These are phyloP conservation scores for Rhogogaster chlorosoma DNA, from an alignment of 2,888 invertebrate genomes.

Conservation along the genomic window DNA sequence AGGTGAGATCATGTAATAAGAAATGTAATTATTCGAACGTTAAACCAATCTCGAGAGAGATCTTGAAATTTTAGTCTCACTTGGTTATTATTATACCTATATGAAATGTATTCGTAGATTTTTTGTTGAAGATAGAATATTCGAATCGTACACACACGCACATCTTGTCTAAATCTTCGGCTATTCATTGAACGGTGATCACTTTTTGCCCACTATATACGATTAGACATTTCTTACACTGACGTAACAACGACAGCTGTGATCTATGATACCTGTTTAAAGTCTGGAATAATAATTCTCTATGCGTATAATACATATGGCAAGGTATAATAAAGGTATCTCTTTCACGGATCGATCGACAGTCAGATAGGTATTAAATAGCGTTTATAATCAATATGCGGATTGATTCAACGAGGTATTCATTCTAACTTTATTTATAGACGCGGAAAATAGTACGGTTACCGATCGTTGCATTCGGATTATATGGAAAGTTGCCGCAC, in stretches of 20 bases:
- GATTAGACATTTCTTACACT: neutral
- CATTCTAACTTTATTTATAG: neutral
- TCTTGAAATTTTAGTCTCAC: neutral
- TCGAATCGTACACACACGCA: neutral
- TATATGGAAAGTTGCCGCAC: neutral
- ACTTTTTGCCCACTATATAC: neutral
- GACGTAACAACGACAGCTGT: neutral
- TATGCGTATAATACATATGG: neutral
- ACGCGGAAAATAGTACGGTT: slow-evolving; percentile 7
- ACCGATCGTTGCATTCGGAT: neutral
- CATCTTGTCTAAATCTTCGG: neutral
- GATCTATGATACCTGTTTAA: neutral
- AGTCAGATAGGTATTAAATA: neutral
- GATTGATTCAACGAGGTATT: slow-evolving; percentile 1
- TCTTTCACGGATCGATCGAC: neutral
- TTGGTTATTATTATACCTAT: neutral
- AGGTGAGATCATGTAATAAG: neutral
- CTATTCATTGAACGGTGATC: neutral
- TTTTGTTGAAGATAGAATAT: neutral
- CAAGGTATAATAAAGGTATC: neutral
- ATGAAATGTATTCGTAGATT: neutral
- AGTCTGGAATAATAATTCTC: neutral
- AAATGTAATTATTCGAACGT: neutral
- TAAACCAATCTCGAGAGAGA: neutral
- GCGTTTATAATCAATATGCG: neutral